Percentiles rank a stretch among this genome's conserved stretches.
Conservation (phyloP, 2,888 invertebrate species). For the Beris morrisii region DNA sequence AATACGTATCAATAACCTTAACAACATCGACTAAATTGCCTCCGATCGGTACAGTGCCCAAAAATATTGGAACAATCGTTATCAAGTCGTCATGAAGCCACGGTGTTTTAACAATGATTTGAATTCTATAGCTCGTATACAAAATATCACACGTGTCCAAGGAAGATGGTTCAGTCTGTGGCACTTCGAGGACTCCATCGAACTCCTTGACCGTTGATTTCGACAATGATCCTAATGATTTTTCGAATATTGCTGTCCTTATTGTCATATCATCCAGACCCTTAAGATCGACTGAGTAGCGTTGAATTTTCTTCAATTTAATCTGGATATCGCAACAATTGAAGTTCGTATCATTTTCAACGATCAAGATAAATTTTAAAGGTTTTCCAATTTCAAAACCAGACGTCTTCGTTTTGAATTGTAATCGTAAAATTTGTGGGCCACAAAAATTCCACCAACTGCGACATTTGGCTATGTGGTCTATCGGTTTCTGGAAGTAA, state of each 20-base stretch:
- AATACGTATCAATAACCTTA: constrained; percentile 10
- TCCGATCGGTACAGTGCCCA: constrained; percentile 10
- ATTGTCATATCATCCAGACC: background rate
- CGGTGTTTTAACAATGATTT: constrained; percentile 15
- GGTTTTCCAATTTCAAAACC: constrained; percentile 19
- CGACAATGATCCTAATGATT: constrained; percentile 9
- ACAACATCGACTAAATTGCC: constrained; percentile 9
- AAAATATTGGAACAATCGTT: constrained; percentile 1
- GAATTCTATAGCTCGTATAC: constrained; percentile 8
- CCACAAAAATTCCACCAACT: constrained; percentile 20
- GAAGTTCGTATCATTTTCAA: constrained; percentile 15
- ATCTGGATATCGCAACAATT: constrained; percentile 2
- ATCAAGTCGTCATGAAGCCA: constrained; percentile 15
- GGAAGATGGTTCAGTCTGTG: constrained; percentile 8
- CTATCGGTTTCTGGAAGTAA: constrained; percentile 9
- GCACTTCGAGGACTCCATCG: constrained; percentile 6
- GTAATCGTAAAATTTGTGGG: constrained; percentile 12
- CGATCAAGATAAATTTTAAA: background rate
- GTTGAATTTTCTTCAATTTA: constrained; percentile 3
- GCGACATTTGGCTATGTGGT: background rate
- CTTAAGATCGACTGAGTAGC: background rate
- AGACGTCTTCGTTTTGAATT: constrained; percentile 13
- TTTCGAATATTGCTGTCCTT: constrained; percentile 6
- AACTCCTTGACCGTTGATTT: constrained; percentile 7
- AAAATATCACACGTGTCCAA: constrained; percentile 15